Evolutionary conservation across 2,797 vertebrate genomes (phyloP), one percentile per base, ranked within the genome.

Genomic region (Loris lydekkerianus): DNA sequence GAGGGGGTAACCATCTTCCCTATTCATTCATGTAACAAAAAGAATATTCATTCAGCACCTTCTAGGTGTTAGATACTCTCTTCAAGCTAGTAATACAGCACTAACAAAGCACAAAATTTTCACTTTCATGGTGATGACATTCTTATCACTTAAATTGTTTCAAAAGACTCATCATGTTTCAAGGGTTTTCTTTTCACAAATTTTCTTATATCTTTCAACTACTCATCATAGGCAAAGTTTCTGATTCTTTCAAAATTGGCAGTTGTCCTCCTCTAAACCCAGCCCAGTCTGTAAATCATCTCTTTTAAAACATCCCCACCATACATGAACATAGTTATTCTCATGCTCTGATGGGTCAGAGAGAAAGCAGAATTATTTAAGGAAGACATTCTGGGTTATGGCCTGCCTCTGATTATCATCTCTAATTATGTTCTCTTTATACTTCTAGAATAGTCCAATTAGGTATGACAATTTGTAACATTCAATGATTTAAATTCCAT

Each of bases 181-280:
- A 61, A 61, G 5, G 1, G 13, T 80, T 94, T 83, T 78, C 23
- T 13, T 81, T 72, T 77, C n/a, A 1, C 1, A 65, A 85, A 49
- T 69, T 73, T 91, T 85, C 31, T 40, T 61, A 14, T 23, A 82
- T 61, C 29, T 91, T 96, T 83, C 40, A 92, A 58, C 20, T 34
- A 70, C 5, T 77, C 10, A 37, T 53, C 31, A n/a, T 37, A 86
- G 25, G 75, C 34, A 69, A 70, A 86, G 3, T 61, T 81, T 49
- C 46, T 49, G 46, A 49, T 49, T 49, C 46, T 49, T 49, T 18
- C 43, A n/a, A 5, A 78, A 4, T 53, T 46, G 5, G 4, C 46
- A 78, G 18, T 31, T 4, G 89, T 18, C 20, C 14, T 93, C 29
- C 46, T 49, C 67, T 86, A 85, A 93, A 34, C 31, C 84, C 21